phyloP scores from a whole-genome alignment of 2,888 invertebrate species.

The Chouioia cunea region DNA sequence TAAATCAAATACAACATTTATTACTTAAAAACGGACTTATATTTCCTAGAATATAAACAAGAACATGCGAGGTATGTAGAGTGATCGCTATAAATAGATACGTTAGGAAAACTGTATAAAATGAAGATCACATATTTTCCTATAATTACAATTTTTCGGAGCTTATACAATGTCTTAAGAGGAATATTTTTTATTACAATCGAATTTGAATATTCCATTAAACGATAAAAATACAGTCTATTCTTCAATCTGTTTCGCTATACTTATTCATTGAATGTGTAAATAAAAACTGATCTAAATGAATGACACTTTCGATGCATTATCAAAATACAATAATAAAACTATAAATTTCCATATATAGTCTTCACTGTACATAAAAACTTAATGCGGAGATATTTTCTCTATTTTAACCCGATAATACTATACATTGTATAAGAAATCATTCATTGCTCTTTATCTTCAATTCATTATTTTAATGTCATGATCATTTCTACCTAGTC shows the following conservation, averaged over 20 bases:
- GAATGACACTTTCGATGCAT: conserved; percentile 56
- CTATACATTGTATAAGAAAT: conserved; percentile 51
- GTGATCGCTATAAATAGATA: conserved; percentile 51
- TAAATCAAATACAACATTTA: conserved; percentile 10
- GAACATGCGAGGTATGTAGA: conserved; percentile 60
- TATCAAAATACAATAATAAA: conserved; percentile 58
- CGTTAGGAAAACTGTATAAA: conserved; percentile 48
- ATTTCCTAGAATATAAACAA: conserved; percentile 48
- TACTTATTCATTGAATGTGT: conserved; percentile 58
- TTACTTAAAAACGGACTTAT: conserved; percentile 49
- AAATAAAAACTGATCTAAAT: conserved; percentile 54
- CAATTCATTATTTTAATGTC: conserved; percentile 34
- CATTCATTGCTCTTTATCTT: conserved; percentile 48
- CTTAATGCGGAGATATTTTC: conserved; percentile 54
- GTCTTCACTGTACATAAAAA: conserved; percentile 64
- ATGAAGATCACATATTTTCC: conserved; percentile 48
- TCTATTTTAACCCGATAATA: conserved; percentile 50
- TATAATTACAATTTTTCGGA: conserved; percentile 46
- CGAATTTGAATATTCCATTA: conserved; percentile 40
- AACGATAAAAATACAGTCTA: conserved; percentile 58
- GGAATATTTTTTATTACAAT: conserved; percentile 43
- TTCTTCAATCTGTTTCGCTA: conserved; percentile 62
- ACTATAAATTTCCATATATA: conserved; percentile 53
- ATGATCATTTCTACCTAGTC: conserved; percentile 39
- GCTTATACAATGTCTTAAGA: conserved; percentile 45